Evolutionary conservation across 2,113 vertebrate genomes (phyloP).

Genomic region (Recurvirostra avosetta): DNA sequence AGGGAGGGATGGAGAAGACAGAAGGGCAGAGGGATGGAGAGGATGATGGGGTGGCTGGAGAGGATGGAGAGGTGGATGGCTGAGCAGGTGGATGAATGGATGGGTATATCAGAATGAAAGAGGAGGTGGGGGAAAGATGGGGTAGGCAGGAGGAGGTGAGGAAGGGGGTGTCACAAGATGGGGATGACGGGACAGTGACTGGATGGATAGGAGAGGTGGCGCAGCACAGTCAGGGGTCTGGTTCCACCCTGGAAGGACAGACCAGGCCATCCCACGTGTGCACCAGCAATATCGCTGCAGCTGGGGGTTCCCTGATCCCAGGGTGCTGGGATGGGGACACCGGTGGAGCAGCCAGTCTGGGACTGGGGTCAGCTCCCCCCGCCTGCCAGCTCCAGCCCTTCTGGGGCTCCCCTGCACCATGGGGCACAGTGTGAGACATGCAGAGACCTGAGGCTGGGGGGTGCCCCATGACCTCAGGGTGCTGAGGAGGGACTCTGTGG

Average conservation of each 20-base stretch:
- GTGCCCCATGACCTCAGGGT: background rate
- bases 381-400: background rate
- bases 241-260: background rate
- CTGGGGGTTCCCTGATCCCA: accelerated
- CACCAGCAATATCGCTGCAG: accelerated
- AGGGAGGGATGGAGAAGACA: background rate
- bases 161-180: no score
- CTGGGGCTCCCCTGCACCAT: accelerated
- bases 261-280: accelerated
- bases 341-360: accelerated
- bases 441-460: background rate
- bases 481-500: accelerated
- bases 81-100: background rate
- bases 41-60: no score
- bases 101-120: no score
- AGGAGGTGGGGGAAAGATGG: background rate
- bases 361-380: background rate
- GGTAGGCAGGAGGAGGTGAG: background rate
- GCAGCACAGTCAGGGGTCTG: accelerated
- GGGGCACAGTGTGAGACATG: background rate
- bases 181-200: background rate
- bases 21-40: background rate
- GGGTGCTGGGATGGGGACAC: background rate
- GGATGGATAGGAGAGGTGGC: background rate
- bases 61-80: background rate